Conservation (phyloP, 2,113 vertebrate genomes). For the Rhea americana region DNA sequence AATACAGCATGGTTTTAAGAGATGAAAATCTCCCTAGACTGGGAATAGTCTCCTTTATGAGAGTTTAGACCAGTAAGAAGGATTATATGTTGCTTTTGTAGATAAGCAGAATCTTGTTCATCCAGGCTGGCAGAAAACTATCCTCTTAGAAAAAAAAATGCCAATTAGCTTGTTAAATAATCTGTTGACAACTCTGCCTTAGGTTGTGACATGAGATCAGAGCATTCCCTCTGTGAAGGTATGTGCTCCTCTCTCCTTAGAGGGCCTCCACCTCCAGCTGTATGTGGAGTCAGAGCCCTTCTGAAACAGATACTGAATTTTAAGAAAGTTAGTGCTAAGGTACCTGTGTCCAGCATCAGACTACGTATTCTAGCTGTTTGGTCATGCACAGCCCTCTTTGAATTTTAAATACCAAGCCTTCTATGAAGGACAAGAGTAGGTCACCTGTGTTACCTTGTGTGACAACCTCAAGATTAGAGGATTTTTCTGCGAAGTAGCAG, state of each 20-base stretch:
- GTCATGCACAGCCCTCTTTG: background rate
- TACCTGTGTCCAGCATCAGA: background rate
- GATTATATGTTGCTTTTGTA: background rate
- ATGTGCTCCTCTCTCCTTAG: background rate
- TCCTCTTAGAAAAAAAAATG: background rate
- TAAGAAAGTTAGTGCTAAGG: fast-evolving
- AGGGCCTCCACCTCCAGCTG: background rate
- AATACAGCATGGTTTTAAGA: background rate
- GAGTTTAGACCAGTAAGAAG: background rate
- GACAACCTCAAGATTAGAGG: background rate
- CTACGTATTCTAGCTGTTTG: fast-evolving
- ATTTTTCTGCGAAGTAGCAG: background rate
- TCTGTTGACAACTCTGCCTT: background rate
- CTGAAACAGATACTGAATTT: background rate
- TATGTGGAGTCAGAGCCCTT: background rate
- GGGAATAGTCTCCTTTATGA: background rate
- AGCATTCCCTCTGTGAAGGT: background rate
- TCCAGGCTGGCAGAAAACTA: background rate
- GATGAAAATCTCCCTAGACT: background rate
- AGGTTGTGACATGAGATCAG: background rate
- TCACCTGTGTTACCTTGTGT: background rate
- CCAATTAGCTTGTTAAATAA: background rate
- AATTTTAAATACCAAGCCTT: background rate
- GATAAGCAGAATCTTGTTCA: background rate
- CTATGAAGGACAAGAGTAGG: background rate